Percentiles rank a stretch among this genome's conserved stretches.
phyloP scores from a whole-genome alignment of 30 jellyfish, hydroid and myxozoan genomes.

The Hydractinia echinata region DNA sequence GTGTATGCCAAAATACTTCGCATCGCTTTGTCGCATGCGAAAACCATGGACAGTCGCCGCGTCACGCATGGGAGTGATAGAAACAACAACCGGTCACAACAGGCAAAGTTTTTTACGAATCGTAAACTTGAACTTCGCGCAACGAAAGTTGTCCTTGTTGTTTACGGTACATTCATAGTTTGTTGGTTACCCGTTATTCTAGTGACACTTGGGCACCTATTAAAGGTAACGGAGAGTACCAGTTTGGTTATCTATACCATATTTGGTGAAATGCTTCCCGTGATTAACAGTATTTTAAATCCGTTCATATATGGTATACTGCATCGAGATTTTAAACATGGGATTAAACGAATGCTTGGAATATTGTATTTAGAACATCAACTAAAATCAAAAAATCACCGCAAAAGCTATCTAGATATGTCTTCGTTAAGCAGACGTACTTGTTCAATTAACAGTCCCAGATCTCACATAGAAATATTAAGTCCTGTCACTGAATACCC shows the following conservation, averaged over 20 bases:
- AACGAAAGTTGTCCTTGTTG: slow-evolving; percentile 39
- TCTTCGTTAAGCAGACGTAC: neutral
- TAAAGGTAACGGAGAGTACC: neutral
- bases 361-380: neutral
- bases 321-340: slow-evolving; percentile 32
- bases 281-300: slow-evolving; percentile 21
- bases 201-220: slow-evolving; percentile 3
- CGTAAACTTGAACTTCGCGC: slow-evolving; percentile 25
- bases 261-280: slow-evolving; percentile 34
- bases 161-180: slow-evolving; percentile 48
- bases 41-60: slow-evolving; percentile 28
- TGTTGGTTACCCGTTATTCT: slow-evolving; percentile 50
- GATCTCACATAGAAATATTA: neutral
- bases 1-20: slow-evolving; percentile 51
- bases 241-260: neutral
- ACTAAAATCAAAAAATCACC: neutral
- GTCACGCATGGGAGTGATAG: slow-evolving; percentile 7
- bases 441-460: neutral
- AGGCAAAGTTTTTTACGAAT: slow-evolving; percentile 1
- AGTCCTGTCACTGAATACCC: neutral
- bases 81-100: neutral
- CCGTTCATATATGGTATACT: slow-evolving; percentile 32
- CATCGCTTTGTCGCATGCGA: slow-evolving; percentile 50
- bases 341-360: slow-evolving; percentile 31
- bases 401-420: neutral